Evolutionary conservation across 1,140 invertebrate genomes (phyloP), one percentile per base, ranked within the genome.

Genomic region (Akabosia matsudoensis): DNA sequence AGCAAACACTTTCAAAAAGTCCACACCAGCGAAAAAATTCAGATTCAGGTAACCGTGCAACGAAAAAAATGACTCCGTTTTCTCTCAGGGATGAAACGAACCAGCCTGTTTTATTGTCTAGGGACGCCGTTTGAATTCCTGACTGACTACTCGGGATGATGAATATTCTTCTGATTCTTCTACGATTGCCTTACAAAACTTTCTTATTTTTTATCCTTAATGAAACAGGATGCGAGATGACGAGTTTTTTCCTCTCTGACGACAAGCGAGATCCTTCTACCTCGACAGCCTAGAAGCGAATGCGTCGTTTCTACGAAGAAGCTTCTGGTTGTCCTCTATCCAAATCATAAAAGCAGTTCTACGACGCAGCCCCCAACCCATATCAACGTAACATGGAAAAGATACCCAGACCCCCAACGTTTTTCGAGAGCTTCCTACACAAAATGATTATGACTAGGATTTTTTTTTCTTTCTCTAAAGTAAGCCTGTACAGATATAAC

Each of bases 231-330:
- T 45, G 37, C 37, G 37, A 14, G 54, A 61, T 61, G 24, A 10
- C 13, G 28, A 10, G n/a, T 31, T 28, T 31, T 7, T 67, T 67
- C 61, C 61, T 67, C n/a, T n/a, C n/a, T n/a, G n/a, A n/a, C 22
- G 10, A 67, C 54, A 67, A 67, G 61, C 24, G 30, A 67, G 61
- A 67, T 67, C 24, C 28, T 3, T 67, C 61, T 31, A 67, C 24
- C 61, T 67, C 61, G 61, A 67, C 30, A 67, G 7, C 24, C 61
- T 67, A 67, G 26, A 31, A 67, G 28, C 61, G 31, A 67, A 67
- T 67, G 61, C n/a, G 61, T 7, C 28, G 61, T 67, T 28, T 28
- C 22, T 30, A 30, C n/a, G n/a, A 30, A 67, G 61, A 67, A 67
- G 10, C 22, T 13, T 7, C 54, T 67, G 24, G 61, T 30, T 31